phyloP scores from a whole-genome alignment of 2,113 vertebrate species.

The Terrapene triunguis region DNA sequence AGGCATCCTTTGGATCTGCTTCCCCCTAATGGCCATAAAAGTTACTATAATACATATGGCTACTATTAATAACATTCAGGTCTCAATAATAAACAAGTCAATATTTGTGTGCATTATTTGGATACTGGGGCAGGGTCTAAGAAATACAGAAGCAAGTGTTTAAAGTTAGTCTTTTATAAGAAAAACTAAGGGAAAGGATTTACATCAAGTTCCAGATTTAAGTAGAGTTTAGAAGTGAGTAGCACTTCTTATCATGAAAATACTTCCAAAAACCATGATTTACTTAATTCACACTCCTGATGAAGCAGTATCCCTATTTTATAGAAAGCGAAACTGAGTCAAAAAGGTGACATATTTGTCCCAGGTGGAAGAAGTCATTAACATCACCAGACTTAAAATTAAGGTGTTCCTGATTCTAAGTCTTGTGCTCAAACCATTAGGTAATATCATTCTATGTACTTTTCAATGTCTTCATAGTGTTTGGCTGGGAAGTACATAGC shows the following conservation, averaged over 20 bases:
- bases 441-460: neutral
- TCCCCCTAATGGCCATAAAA: conserved; percentile 66
- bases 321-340: neutral
- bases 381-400: fast-evolving
- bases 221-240: neutral
- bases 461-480: fast-evolving
- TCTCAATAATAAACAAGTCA: fast-evolving
- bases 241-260: neutral
- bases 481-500: fast-evolving
- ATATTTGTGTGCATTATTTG: neutral
- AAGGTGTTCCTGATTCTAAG: neutral
- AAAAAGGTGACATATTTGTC: neutral
- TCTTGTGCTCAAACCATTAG: neutral
- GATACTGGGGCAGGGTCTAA: neutral
- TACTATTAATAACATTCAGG: neutral
- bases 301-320: neutral
- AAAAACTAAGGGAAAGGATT: neutral
- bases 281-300: neutral
- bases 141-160: neutral
- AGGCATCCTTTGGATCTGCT: conserved; percentile 67
- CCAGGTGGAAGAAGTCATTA: neutral
- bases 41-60: neutral
- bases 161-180: conserved; percentile 7
- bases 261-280: neutral
- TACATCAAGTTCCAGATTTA: neutral